Evolutionary conservation across 2,797 vertebrate genomes (phyloP).

Genomic region (Chrosomus eos): DNA sequence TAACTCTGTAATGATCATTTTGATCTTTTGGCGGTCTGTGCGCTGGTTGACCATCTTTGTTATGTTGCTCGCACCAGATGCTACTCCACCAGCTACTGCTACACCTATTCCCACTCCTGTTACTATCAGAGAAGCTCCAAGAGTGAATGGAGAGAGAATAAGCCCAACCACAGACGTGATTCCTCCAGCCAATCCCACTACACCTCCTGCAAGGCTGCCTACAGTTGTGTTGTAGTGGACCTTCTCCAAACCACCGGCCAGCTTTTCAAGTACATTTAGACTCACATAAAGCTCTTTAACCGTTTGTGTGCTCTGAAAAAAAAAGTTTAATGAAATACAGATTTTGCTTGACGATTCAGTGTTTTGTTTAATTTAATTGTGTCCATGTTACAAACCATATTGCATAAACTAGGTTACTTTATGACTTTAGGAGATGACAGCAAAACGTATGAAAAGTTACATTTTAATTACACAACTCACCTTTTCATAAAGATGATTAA

Average conservation of each 20-base stretch:
- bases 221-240: slow-evolving; percentile 54
- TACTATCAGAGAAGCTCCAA: slow-evolving; percentile 75
- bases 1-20: slow-evolving; percentile 75
- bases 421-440: too few relatives aligned
- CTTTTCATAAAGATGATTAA: neutral
- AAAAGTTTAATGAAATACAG: too few relatives aligned
- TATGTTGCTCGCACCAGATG: slow-evolving; percentile 73
- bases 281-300: neutral
- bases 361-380: too few relatives aligned
- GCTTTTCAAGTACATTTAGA: neutral
- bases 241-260: slow-evolving; percentile 45
- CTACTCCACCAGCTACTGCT: slow-evolving; percentile 73
- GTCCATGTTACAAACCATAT: too few relatives aligned
- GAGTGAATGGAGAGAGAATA: slow-evolving; percentile 72
- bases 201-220: slow-evolving; percentile 66
- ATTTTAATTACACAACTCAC: neutral
- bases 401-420: too few relatives aligned
- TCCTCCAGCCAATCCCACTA: slow-evolving; percentile 72
- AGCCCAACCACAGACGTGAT: slow-evolving; percentile 73
- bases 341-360: too few relatives aligned
- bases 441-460: too few relatives aligned
- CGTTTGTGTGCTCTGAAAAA: slow-evolving; percentile 15
- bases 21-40: slow-evolving; percentile 70
- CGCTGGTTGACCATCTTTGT: slow-evolving; percentile 72
- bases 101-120: slow-evolving; percentile 71